Evolutionary conservation across 2,113 vertebrate genomes (phyloP).

Genomic region (Aldabrachelys gigantea): DNA sequence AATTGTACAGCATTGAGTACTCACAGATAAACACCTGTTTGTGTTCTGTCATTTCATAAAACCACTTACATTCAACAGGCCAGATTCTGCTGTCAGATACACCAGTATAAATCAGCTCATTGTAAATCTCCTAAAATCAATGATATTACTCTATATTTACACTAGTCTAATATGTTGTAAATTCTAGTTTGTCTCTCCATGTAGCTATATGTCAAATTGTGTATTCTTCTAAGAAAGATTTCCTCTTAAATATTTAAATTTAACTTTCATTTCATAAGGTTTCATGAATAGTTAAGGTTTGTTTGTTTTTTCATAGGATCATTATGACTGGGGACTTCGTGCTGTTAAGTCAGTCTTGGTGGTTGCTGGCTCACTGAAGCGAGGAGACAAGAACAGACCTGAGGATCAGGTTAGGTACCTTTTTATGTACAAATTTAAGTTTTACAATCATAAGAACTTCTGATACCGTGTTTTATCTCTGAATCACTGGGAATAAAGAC

Average conservation of each 20-base stretch:
- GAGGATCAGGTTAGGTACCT: slow-evolving; percentile 81
- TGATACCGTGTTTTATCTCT: neutral
- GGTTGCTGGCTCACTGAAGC: slow-evolving; percentile 81
- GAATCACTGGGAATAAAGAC: neutral
- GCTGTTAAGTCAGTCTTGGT: slow-evolving; percentile 86
- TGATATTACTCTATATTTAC: too few relatives aligned
- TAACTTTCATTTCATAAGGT: neutral
- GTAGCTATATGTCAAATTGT: neutral
- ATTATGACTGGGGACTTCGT: slow-evolving; percentile 84
- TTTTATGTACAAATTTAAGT: neutral
- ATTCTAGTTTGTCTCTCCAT: too few relatives aligned
- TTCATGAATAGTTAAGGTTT: neutral
- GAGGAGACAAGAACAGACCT: slow-evolving; percentile 78
- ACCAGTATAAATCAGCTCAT: too few relatives aligned
- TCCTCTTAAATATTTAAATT: neutral
- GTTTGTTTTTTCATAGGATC: slow-evolving; percentile 74
- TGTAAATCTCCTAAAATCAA: too few relatives aligned
- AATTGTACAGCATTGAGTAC: neutral
- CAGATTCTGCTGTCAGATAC: too few relatives aligned
- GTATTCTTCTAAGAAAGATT: neutral
- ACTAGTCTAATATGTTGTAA: too few relatives aligned
- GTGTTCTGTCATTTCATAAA: neutral
- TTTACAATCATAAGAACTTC: neutral
- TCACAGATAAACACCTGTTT: neutral
- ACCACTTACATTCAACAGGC: neutral